A percentile compares a stretch with the other conserved stretches of the same genome.
Evolutionary conservation across 2,888 invertebrate genomes (phyloP).

Genomic region (Ophonus ardosiacus): DNA sequence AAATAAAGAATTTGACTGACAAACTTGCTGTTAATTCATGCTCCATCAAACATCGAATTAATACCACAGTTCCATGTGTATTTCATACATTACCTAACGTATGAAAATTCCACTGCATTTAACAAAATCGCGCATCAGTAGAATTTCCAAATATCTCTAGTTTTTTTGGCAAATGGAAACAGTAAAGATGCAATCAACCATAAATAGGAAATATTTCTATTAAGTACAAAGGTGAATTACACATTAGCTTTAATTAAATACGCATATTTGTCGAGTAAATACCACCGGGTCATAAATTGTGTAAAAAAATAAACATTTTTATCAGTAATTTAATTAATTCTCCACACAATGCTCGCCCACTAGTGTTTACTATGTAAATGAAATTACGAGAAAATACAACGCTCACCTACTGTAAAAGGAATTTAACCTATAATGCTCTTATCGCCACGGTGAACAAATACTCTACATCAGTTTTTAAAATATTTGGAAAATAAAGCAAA

Average conservation of each 20-base stretch:
- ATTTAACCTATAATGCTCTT: constrained; percentile 26
- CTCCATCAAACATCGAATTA: constrained; percentile 41
- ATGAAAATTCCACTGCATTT: constrained; percentile 14
- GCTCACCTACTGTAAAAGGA: constrained; percentile 10
- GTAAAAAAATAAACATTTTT: constrained; percentile 52
- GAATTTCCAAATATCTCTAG: constrained; percentile 2
- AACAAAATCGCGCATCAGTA: neutral
- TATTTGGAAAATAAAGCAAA: neutral
- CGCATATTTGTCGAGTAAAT: constrained; percentile 41
- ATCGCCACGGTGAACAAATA: neutral
- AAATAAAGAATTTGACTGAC: neutral
- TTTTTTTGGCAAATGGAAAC: constrained; percentile 16
- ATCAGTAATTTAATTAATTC: constrained; percentile 57
- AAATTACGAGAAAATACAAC: constrained; percentile 47
- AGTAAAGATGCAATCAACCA: constrained; percentile 7
- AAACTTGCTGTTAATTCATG: constrained; percentile 49
- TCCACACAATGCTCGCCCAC: constrained; percentile 15
- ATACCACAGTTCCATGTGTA: constrained; percentile 45
- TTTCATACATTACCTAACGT: constrained; percentile 48
- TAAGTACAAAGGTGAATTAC: constrained; percentile 9
- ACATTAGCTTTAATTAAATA: constrained; percentile 52
- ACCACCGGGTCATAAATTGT: constrained; percentile 20
- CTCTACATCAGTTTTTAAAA: neutral
- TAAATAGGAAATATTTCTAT: constrained; percentile 7
- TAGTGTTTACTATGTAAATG: constrained; percentile 53